Evolutionary conservation across 2,888 invertebrate species (phyloP), one percentile per base, ranked within the genome.

Genomic region (Nysson spinosus): DNA sequence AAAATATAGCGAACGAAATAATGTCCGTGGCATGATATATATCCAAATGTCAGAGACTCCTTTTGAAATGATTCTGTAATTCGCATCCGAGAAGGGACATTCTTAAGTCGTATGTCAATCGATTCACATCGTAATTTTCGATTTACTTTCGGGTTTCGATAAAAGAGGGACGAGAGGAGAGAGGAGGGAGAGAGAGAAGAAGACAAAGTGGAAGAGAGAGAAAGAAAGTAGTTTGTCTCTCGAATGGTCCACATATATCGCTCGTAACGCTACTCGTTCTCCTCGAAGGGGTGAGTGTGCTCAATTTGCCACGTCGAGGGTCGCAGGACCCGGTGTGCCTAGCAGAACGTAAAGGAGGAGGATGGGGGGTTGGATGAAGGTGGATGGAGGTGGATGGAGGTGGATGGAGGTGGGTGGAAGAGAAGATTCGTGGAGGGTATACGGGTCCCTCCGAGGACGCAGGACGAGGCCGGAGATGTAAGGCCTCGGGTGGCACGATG

Each of bases 221-320:
- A 61, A 71, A 71, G 74, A 74, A 68, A 69, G 75, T 78, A 79
- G 81, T 83, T 81, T 84, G 79, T 84, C 81, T 78, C 75, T 79
- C 79, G 78, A 83, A 83, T 79, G 78, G 77, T 77, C 61, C 76
- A 82, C 82, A 83, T 83, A 85, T 82, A 84, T 85, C 74, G 82
- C 69, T 75, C 66, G 73, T 78, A 78, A 83, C 75, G 77, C 75
- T 61, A 56, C 69, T 73, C 70, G 69, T 64, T 77, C 67, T 67
- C 71, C 63, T 52, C 61, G 37, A 66, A 78, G 75, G 79, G 79
- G 75, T 72, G 79, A 81, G 83, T 83, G 84, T 85, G 85, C 84
- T 84, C 84, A 85, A 86, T 86, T 86, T 85, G 82, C 81, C 80
- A 81, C 81, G 80, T 81, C 82, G 82, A 85, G 84, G 84, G 84